Evolutionary conservation across 1,140 invertebrate genomes (phyloP), one percentile per base, ranked within the genome.

Genomic region (Drosophila guanche): DNA sequence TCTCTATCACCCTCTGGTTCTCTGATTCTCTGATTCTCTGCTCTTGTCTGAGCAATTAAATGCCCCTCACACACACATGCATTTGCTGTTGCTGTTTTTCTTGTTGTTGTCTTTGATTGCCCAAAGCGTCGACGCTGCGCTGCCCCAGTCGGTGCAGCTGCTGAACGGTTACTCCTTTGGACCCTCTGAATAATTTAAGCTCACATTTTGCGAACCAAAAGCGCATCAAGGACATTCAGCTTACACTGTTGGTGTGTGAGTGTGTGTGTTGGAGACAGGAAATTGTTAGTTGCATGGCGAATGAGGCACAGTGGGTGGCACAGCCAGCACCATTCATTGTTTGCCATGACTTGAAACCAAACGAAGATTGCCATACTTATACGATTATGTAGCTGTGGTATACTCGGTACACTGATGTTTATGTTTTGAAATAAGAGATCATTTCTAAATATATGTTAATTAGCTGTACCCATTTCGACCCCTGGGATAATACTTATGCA

Each of bases 121-220:
- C 69, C 53, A 47, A 53, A 79, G 71, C 71, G 59, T 48, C 56
- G 67, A 43, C 58, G 53, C 33, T 37, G 22, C 47, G 20, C 40
- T 51, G 53, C 43, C 52, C 69, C 40, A 45, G 53, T 40, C 52
- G 74, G 54, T 46, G 68, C 53, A 65, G 33, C 53, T 61, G 53
- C 47, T 50, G 66, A 29, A 14, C 59, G 29, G 25, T 43, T 40
- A 67, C 42, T 65, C 51, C 53, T 60, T 37, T 37, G 33, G 61
- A 57, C 74, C 71, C 61, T 58, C 83, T 86, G 78, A 86, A 86
- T 86, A 86, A 86, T 86, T 86, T 72, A 88, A 78, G 69, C 63
- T 48, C 43, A 51, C 73, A 76, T 77, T 86, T 74, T 85, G 67
- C 63, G 57, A 51, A 54, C 47, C 56, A 85, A 80, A 86, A 86